These are phyloP conservation scores for Eulemur albifrons DNA, from an alignment of 2,797 vertebrate genomes.

Conservation along the genomic window DNA sequence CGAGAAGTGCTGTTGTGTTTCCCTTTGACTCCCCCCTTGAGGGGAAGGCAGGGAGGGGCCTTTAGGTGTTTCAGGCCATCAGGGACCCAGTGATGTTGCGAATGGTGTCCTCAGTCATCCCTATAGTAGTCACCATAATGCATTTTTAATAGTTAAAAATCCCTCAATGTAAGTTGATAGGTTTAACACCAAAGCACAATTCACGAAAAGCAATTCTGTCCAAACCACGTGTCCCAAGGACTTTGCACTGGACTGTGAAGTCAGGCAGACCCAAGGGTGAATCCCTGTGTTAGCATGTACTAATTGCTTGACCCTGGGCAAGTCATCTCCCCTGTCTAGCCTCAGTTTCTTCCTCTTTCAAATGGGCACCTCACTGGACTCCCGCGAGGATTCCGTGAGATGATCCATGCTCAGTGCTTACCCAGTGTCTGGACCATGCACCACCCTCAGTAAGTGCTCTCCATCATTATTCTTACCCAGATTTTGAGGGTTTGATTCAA, in stretches of 20 bases:
- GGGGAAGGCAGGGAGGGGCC: neutral
- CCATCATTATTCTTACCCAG: neutral
- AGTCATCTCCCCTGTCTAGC: neutral
- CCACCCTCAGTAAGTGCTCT: neutral
- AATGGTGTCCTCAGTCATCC: neutral
- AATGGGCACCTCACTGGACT: neutral
- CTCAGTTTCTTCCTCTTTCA: neutral
- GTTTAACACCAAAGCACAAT: neutral
- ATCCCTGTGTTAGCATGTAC: neutral
- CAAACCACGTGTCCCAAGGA: neutral
- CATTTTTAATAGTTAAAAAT: conserved; percentile 9
- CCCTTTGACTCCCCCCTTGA: neutral
- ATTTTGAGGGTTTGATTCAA: neutral
- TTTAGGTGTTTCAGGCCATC: neutral
- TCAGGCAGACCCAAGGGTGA: neutral
- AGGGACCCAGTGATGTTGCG: neutral
- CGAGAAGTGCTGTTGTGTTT: neutral
- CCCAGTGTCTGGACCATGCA: neutral
- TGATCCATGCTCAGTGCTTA: neutral
- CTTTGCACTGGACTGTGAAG: neutral
- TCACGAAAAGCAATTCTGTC: neutral
- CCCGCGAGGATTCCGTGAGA: neutral
- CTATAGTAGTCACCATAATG: neutral
- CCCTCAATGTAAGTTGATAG: neutral
- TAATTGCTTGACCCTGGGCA: neutral